These are phyloP conservation scores for Zaprionus taronus DNA, from an alignment of 1,140 invertebrate genomes.

Conservation along the genomic window DNA sequence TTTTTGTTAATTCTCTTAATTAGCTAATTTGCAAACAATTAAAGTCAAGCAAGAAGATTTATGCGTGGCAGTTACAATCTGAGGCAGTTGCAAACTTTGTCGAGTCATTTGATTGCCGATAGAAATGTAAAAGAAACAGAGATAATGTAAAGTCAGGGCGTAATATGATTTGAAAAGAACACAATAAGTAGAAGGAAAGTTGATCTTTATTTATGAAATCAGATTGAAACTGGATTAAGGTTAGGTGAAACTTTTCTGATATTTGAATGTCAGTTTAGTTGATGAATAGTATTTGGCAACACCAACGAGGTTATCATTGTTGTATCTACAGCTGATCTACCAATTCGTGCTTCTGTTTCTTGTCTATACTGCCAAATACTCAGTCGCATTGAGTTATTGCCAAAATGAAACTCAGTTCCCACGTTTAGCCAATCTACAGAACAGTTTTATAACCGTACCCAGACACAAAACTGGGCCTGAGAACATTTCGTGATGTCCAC, in stretches of 20 bases:
- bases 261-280: neutral
- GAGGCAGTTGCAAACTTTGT: slow-evolving; percentile 53
- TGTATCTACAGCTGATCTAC: neutral
- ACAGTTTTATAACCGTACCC: slow-evolving; percentile 75
- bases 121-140: slow-evolving; percentile 25
- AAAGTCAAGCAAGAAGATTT: slow-evolving; percentile 39
- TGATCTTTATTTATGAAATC: neutral
- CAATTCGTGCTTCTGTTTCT: neutral
- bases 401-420: slow-evolving; percentile 61
- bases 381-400: slow-evolving; percentile 36
- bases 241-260: neutral
- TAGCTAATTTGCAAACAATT: slow-evolving; percentile 82
- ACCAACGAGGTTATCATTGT: neutral
- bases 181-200: slow-evolving; percentile 38
- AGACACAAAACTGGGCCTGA: slow-evolving; percentile 58
- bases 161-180: slow-evolving; percentile 33
- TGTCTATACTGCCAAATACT: slow-evolving; percentile 17
- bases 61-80: slow-evolving; percentile 20
- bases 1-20: slow-evolving; percentile 62
- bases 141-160: slow-evolving; percentile 50
- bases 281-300: neutral
- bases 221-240: neutral
- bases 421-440: slow-evolving; percentile 63
- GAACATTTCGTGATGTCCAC: slow-evolving; percentile 71
- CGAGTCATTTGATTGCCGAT: slow-evolving; percentile 74